Base-by-base conservation (phyloP, 2,113 vertebrate species). In the Herpetotheres cachinnans region DNA sequence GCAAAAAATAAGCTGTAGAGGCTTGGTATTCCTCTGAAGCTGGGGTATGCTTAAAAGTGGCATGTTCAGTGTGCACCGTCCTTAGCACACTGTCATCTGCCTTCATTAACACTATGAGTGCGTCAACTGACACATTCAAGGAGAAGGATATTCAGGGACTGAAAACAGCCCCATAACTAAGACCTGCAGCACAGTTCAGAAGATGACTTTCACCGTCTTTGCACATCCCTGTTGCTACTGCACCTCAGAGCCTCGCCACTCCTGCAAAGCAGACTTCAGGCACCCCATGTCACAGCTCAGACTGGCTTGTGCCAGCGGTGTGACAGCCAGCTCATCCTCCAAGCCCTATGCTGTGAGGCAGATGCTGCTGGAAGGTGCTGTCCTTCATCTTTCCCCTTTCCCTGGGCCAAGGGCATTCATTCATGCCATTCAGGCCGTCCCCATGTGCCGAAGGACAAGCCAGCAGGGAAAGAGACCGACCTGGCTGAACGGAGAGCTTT, bases 311-410 rank as follows among this genome's bases (percentile, higher is more conserved):
- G 46, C 27, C 16, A 1, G 4, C 12, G 20, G 18, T 21, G 61
- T 32, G 61, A 38, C 42, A 36, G 10, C n/a, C 78, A 20, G 8
- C 7, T 63, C 44, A 59, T 44, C 20, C 61, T 29, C 27, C 29
- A 42, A 58, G 49, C 14, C 38, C 47, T 25, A 4, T 0, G 0
- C 50, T 0, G 1, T 38, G 42, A 71, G 40, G 52, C 44, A 15
- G n/a, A 16, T 9, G 21, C 47, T 78, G 58, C 59, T 70, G 82
- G 16, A 76, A 70, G 38, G 27, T 44, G 32, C 40, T 66, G 16
- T 47, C 32, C 27, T 42, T 54, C 22, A 24, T n/a, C n/a, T 16
- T 54, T 27, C 59, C 27, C 29, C 12, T 38, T 44, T 87, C 34
- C n/a, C 10, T 25, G 25, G 40, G 25, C 30, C 22, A 56, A 21